A percentile compares a stretch with the other conserved stretches of the same genome.
Evolutionary conservation across 2,888 invertebrate genomes (phyloP).

Genomic region (Nipponacmea schrenckii): DNA sequence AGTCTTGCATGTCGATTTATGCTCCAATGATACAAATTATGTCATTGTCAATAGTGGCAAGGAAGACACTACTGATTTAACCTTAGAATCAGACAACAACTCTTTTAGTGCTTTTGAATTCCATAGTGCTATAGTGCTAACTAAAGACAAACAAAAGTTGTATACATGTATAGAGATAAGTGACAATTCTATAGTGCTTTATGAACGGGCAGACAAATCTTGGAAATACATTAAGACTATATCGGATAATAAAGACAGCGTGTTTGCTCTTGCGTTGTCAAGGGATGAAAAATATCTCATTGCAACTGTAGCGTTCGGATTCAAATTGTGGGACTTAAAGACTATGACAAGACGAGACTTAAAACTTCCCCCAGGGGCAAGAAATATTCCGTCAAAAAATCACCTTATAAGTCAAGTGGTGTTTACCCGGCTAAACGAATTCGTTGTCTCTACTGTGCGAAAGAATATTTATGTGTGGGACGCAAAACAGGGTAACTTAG

Average conservation of each 20-base stretch:
- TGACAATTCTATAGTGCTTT: slow-evolving; percentile 63
- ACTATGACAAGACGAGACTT: slow-evolving; percentile 56
- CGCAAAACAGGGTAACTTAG: slow-evolving; percentile 80
- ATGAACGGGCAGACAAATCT: slow-evolving; percentile 46
- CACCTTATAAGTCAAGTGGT: slow-evolving; percentile 90
- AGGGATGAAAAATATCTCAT: slow-evolving; percentile 83
- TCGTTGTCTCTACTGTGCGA: slow-evolving; percentile 92
- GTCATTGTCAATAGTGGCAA: slow-evolving; percentile 57
- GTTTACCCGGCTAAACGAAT: slow-evolving; percentile 87
- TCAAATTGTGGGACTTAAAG: slow-evolving; percentile 68
- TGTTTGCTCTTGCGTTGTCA: slow-evolving; percentile 78
- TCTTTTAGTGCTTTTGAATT: slow-evolving; percentile 63
- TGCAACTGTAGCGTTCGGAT: slow-evolving; percentile 72
- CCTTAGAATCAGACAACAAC: slow-evolving; percentile 56
- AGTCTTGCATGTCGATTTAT: slow-evolving; percentile 46
- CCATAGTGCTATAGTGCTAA: slow-evolving; percentile 64
- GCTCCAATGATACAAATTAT: slow-evolving; percentile 43
- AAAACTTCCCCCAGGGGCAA: slow-evolving; percentile 74
- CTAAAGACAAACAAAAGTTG: slow-evolving; percentile 50
- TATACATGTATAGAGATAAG: slow-evolving; percentile 67
- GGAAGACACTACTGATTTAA: slow-evolving; percentile 58
- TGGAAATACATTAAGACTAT: slow-evolving; percentile 63
- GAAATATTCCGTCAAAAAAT: slow-evolving; percentile 93
- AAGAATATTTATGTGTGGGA: slow-evolving; percentile 96
- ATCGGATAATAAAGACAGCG: slow-evolving; percentile 58